phyloP scores from a whole-genome alignment of 2,113 vertebrate species.

The Nothobranchius kuhntae region DNA sequence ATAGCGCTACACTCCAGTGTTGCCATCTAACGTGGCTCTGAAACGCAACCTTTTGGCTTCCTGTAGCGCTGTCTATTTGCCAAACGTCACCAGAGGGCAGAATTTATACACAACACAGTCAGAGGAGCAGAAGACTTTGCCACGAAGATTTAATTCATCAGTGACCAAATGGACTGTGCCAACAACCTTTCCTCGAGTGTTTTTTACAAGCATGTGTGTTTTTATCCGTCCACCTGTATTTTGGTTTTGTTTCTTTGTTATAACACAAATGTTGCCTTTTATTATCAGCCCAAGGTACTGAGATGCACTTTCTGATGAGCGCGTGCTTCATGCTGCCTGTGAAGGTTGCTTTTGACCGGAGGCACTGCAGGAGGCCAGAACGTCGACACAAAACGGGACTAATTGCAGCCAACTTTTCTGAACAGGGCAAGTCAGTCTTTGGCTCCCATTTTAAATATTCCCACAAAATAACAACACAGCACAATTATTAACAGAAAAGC shows the following conservation, averaged over 20 bases:
- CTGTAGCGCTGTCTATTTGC: slow-evolving; percentile 12
- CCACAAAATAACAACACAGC: slow-evolving; percentile 24
- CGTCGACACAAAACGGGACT: slow-evolving; percentile 4
- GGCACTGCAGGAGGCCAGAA: slow-evolving; percentile 35
- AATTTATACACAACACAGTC: slow-evolving; percentile 21
- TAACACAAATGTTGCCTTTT: slow-evolving; percentile 74
- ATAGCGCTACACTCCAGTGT: slow-evolving; percentile 9
- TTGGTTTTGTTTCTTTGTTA: slow-evolving; percentile 26
- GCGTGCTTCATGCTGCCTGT: slow-evolving; percentile 40
- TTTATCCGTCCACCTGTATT: slow-evolving; percentile 3
- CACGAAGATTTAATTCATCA: slow-evolving; percentile 72
- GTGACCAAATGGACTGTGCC: slow-evolving; percentile 86
- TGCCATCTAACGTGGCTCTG: slow-evolving; percentile 4
- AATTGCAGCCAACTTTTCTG: slow-evolving; percentile 55
- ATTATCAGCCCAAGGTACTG: slow-evolving; percentile 55
- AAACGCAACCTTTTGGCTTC: slow-evolving; percentile 32
- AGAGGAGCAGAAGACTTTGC: slow-evolving; percentile 61
- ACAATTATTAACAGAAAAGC: slow-evolving; percentile 45
- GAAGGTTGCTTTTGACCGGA: slow-evolving; percentile 54
- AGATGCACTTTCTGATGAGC: slow-evolving; percentile 72
- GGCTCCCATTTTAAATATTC: slow-evolving; percentile 12
- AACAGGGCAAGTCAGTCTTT: slow-evolving; percentile 8
- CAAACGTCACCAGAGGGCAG: slow-evolving; percentile 33
- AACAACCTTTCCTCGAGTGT: slow-evolving; percentile 73
- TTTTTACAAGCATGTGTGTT: slow-evolving; percentile 68